Evolutionary conservation across 2,113 vertebrate species (phyloP).

Genomic region (Cathartes aura): DNA sequence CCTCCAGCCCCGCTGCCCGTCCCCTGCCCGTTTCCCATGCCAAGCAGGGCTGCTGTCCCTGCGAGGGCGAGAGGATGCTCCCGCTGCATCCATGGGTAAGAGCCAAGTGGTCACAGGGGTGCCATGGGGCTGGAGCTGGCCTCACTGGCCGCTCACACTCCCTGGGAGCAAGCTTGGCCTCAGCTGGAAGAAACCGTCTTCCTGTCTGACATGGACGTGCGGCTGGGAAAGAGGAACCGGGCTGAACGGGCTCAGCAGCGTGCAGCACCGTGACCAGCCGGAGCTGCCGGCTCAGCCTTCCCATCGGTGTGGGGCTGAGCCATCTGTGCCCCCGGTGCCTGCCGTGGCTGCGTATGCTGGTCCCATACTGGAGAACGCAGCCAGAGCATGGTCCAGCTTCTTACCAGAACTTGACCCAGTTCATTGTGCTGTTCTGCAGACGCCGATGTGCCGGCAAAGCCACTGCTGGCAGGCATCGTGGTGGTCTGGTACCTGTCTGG

Average conservation of each 20-base stretch:
- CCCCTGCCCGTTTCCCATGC: background rate
- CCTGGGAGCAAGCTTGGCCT: background rate
- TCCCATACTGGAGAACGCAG: background rate
- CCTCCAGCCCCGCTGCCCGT: background rate
- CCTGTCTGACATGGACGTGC: background rate
- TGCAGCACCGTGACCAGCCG: background rate
- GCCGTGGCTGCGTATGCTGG: background rate
- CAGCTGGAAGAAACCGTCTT: background rate
- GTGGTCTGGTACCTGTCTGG: background rate
- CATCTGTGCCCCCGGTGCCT: background rate
- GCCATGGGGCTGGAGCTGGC: background rate
- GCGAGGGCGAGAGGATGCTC: background rate
- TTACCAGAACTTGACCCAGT: background rate
- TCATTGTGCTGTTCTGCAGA: background rate
- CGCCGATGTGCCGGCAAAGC: background rate
- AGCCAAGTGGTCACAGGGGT: background rate
- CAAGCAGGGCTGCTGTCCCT: background rate
- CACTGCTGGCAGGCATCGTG: background rate
- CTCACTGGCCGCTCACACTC: background rate
- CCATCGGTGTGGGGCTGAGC: background rate
- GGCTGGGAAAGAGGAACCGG: background rate
- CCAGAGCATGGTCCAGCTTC: background rate
- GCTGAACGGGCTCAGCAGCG: rapidly evolving
- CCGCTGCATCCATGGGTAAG: background rate
- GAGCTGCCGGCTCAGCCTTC: background rate